phyloP scores from a whole-genome alignment of 2,888 invertebrate species.

The Phoenoteleia sp. region DNA sequence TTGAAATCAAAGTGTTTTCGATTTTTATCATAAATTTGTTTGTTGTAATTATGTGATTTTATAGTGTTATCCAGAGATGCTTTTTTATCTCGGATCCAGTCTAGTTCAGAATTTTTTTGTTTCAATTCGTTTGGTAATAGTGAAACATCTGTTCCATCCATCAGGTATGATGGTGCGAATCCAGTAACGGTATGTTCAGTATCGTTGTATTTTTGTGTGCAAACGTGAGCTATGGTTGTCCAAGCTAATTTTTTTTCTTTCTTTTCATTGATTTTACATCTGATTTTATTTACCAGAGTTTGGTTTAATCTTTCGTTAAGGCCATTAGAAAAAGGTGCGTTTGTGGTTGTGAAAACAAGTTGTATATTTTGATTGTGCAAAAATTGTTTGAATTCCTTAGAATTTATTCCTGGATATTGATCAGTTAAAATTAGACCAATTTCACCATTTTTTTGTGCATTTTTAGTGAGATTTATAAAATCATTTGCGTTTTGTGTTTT shows the following conservation, averaged over 20 bases:
- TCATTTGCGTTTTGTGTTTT: conserved; percentile 12
- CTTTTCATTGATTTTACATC: conserved; percentile 13
- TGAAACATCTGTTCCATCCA: too few species aligned
- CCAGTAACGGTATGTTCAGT: too few species aligned
- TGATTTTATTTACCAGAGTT: conserved; percentile 8
- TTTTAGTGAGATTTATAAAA: conserved; percentile 15
- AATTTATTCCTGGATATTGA: conserved; percentile 26
- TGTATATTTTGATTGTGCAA: not conserved
- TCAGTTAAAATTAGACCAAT: conserved; percentile 6
- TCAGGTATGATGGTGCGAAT: too few species aligned
- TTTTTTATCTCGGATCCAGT: too few species aligned
- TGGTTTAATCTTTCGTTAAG: not conserved
- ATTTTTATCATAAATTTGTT: too few species aligned
- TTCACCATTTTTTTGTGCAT: not conserved
- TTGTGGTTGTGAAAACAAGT: not conserved
- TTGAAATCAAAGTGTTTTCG: conserved; percentile 77
- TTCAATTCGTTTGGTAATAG: too few species aligned
- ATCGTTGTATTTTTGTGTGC: too few species aligned
- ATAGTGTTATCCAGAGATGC: too few species aligned
- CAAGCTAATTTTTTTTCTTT: conserved; percentile 1
- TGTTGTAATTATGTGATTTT: too few species aligned
- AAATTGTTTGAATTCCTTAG: conserved; percentile 11
- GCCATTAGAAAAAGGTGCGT: not conserved
- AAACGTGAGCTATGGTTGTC: too few species aligned
- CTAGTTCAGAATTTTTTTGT: too few species aligned